Evolutionary conservation across 2,888 invertebrate genomes (phyloP).

Genomic region (Lumbricus terrestris): DNA sequence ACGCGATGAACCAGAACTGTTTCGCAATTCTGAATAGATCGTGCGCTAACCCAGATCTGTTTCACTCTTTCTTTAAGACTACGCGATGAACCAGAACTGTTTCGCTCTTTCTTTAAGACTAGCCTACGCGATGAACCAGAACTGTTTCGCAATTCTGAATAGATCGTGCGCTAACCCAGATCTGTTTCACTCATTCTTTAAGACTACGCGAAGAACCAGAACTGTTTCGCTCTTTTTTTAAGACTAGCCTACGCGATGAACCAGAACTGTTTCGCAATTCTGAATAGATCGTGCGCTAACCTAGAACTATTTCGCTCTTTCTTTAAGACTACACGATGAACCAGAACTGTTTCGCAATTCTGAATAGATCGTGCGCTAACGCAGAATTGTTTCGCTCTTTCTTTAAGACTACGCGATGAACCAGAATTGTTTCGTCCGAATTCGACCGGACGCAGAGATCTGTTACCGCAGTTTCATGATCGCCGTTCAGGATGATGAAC

Average conservation of each 20-base stretch:
- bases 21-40: too few species aligned
- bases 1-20: background rate
- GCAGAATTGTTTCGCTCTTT: background rate
- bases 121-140: conserved; percentile 7
- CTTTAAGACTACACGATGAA: background rate
- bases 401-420: conserved; percentile 20
- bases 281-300: too few species aligned
- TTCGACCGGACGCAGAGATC: background rate
- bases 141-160: background rate
- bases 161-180: conserved; percentile 19
- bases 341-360: background rate
- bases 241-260: background rate
- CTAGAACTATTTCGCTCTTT: background rate
- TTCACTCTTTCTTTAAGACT: background rate
- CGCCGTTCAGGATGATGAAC: background rate
- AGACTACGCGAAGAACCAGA: too few species aligned
- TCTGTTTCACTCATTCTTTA: too few species aligned
- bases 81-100: conserved; percentile 17
- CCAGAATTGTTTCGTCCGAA: conserved; percentile 17
- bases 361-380: conserved; percentile 7
- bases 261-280: background rate
- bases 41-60: too few species aligned
- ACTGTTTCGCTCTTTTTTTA: background rate
- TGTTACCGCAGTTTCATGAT: background rate
- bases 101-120: background rate